These are phyloP conservation scores for Falco columbarius DNA, from an alignment of 2,797 vertebrate genomes.

Conservation along the genomic window DNA sequence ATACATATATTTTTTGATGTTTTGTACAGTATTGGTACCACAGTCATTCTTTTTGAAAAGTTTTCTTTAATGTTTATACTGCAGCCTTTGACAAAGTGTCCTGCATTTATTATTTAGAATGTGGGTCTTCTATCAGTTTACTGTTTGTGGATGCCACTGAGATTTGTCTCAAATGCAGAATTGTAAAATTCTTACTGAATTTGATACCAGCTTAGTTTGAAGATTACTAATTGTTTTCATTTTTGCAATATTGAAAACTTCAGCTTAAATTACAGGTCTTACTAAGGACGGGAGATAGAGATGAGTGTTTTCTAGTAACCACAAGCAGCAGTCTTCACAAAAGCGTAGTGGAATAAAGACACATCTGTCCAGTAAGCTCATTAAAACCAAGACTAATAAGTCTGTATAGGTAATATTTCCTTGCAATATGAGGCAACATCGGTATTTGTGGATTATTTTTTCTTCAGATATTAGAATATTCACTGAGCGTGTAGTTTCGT, in stretches of 20 bases:
- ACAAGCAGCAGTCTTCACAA: background rate
- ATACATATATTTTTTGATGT: fast-evolving
- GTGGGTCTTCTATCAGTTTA: background rate
- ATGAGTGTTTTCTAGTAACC: background rate
- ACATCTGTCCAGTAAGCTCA: background rate
- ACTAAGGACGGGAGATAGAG: background rate
- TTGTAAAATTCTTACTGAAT: background rate
- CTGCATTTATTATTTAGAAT: background rate
- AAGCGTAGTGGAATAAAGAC: background rate
- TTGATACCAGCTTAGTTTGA: background rate
- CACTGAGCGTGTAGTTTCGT: background rate
- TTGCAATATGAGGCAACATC: background rate
- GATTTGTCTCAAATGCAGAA: background rate
- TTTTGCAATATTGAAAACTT: background rate
- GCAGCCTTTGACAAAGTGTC: background rate
- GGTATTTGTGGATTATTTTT: background rate
- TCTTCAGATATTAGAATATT: background rate
- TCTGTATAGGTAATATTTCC: background rate
- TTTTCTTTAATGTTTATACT: background rate
- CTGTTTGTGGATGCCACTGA: background rate
- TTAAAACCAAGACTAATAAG: background rate
- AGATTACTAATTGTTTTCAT: background rate
- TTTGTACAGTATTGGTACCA: background rate
- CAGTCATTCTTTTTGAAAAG: background rate
- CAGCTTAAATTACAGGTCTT: background rate